Conservation (phyloP, 2,797 vertebrate species). For the Salmo trutta region DNA sequence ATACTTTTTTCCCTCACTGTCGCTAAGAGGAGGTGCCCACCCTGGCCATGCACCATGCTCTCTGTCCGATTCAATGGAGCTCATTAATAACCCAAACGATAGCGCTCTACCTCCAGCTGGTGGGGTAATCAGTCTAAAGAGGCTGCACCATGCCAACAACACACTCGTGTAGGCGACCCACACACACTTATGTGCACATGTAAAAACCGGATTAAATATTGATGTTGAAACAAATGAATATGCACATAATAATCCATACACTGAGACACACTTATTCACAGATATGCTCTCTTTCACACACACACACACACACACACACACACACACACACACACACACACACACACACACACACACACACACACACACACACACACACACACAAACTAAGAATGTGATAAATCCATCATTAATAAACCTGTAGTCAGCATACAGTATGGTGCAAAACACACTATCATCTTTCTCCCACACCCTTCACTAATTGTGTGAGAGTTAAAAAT, state of each 20-base stretch:
- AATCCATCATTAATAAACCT: too few relatives aligned
- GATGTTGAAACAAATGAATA: slow-evolving; percentile 12
- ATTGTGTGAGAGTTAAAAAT: too few relatives aligned
- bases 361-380: too few relatives aligned
- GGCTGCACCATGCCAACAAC: not conserved
- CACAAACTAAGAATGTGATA: too few relatives aligned
- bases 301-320: slow-evolving; percentile 41
- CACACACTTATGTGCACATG: slow-evolving; percentile 13
- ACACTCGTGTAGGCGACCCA: not conserved
- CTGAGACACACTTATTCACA: too few relatives aligned
- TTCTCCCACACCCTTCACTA: too few relatives aligned
- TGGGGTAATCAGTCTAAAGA: slow-evolving; percentile 62
- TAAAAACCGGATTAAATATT: too few relatives aligned
- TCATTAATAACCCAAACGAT: slow-evolving; percentile 73
- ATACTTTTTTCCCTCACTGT: too few relatives aligned
- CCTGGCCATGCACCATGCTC: slow-evolving; percentile 47
- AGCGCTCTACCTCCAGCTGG: slow-evolving; percentile 55
- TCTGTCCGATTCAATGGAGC: slow-evolving; percentile 67
- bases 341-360: not conserved
- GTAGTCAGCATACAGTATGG: too few relatives aligned
- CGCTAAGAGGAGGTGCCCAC: slow-evolving; percentile 24
- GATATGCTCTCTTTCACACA: not conserved
- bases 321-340: slow-evolving; percentile 25
- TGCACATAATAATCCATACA: slow-evolving; percentile 11
- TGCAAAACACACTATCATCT: too few relatives aligned